phyloP scores from a whole-genome alignment of 2,113 vertebrate genomes.

The Accipiter virgatus region DNA sequence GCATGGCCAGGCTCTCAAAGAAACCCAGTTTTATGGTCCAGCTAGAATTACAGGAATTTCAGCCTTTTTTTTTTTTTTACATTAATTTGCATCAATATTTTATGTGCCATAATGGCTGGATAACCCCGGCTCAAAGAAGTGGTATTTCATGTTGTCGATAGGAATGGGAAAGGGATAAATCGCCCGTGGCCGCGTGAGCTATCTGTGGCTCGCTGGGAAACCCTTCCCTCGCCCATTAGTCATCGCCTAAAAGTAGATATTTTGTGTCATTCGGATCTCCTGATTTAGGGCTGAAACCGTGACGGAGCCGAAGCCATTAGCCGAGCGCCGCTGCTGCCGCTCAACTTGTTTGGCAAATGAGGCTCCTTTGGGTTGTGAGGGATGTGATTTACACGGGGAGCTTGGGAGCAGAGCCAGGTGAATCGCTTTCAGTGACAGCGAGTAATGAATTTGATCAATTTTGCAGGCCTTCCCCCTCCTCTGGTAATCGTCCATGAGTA shows the following conservation, averaged over 20 bases:
- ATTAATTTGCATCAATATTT: not conserved
- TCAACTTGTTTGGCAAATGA: not conserved
- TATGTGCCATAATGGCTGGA: not conserved
- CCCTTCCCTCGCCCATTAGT: not conserved
- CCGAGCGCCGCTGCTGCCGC: rapidly evolving
- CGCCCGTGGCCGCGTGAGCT: rapidly evolving
- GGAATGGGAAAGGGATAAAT: not conserved
- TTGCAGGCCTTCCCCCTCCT: not conserved
- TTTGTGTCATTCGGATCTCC: not conserved
- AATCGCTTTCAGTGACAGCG: not conserved
- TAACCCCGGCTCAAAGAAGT: not conserved
- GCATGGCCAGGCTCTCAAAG: not conserved
- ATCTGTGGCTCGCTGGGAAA: not conserved
- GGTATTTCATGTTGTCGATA: not conserved
- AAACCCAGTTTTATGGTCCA: rapidly evolving
- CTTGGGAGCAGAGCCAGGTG: not conserved
- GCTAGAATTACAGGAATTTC: not conserved
- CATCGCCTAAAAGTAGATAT: not conserved
- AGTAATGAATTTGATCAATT: not conserved
- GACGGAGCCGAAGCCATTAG: not conserved
- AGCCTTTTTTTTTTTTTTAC: no score
- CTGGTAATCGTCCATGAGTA: not conserved
- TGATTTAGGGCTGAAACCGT: not conserved
- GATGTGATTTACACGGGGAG: not conserved
- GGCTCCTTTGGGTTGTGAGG: not conserved